Evolutionary conservation across 2,888 invertebrate genomes (phyloP).

Genomic region (Spilarctia lutea): DNA sequence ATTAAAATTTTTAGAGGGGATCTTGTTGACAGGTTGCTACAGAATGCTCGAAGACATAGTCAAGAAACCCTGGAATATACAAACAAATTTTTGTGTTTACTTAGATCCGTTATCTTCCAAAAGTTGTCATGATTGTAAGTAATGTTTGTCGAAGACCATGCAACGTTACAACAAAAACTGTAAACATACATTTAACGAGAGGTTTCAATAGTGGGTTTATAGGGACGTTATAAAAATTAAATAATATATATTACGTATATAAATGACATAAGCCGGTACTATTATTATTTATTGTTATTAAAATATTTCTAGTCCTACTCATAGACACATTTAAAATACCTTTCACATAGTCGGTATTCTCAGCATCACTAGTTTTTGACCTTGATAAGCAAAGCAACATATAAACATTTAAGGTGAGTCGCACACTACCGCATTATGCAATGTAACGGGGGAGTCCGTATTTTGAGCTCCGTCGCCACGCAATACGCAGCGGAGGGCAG

Average conservation of each 20-base stretch:
- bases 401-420: neutral
- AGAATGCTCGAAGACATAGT: constrained; percentile 63
- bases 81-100: constrained; percentile 64
- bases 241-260: neutral
- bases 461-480: no score
- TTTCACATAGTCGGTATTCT: neutral
- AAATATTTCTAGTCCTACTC: neutral
- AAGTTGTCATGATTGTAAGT: constrained; percentile 7
- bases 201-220: neutral
- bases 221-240: neutral
- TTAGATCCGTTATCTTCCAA: constrained; percentile 62
- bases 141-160: neutral
- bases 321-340: no score
- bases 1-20: constrained; percentile 67
- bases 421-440: neutral
- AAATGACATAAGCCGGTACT: neutral
- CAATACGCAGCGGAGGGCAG: no score
- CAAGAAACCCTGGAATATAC: constrained; percentile 49
- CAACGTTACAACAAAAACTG: neutral
- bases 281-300: neutral
- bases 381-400: neutral
- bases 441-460: no score
- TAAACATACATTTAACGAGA: neutral
- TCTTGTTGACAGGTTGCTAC: constrained; percentile 60
- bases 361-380: neutral